Base-by-base conservation (phyloP, 2,113 vertebrate species). In the Prochilodus magdalenae region DNA sequence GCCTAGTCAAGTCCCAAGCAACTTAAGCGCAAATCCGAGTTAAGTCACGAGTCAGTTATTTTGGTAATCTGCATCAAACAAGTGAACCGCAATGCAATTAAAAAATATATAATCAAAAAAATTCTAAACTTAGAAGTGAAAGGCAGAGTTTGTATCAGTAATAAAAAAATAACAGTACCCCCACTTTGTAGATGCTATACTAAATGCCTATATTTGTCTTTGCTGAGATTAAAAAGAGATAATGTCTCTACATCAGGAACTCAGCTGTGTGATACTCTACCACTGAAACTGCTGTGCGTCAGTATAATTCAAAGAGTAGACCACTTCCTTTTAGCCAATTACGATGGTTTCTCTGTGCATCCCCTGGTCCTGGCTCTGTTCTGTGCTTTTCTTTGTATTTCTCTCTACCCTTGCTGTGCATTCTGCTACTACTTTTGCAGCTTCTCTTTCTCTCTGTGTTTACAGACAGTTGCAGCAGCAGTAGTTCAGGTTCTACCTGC, bases 401-500 rank as follows among this genome's bases (percentile, higher is more conserved):
- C 18, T 55, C 49, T 47, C 75, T 82, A 5, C 33, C 18, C 16
- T 51, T 59, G 33, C 47, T 55, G 36, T 84, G 59, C 27, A 24
- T 73, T 84, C 89, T 91, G 90, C 89, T 89, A 67, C 33, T 87
- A 84, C 87, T 89, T 88, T 79, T 91, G 90, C 93, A 93, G 91
- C 71, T 60, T 93, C 89, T 95, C 89, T 92, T 90, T 96, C 90
- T 94, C 93, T 70, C 36, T 67, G 65, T 70, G 66, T 96, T 36
- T 96, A 86, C 95, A 97, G 96, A 95, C 92, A 96, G 93, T 94
- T 92, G 93, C 93, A 94, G 94, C 92, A 95, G 94, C 94, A 94
- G 93, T 95, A 96, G 93, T 90, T 96, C 95, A 95, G 94, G 95
- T 90, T 95, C 94, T 89, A 94, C 93, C 93, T 95, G 93, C 85